Evolutionary conservation across 2,888 invertebrate genomes (phyloP), one percentile per base, ranked within the genome.

Genomic region (Portevinia maculata): DNA sequence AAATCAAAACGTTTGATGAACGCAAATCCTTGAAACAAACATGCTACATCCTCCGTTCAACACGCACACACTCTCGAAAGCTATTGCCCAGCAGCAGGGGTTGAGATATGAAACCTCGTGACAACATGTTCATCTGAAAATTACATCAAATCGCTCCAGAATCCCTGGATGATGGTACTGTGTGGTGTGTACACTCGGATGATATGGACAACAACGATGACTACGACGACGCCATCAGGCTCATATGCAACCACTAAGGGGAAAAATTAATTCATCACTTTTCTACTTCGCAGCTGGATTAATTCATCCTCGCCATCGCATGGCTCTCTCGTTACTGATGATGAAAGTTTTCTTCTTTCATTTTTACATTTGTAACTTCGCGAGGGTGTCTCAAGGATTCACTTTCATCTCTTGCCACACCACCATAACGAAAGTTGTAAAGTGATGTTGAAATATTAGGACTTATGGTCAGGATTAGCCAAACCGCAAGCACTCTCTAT

Each of bases 121-220:
- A 83, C 83, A 83, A 83, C 83, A 83, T 83, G 78, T 83, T 83
- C 83, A 83, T 83, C 83, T 78, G 71, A 73, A 83, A 83, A 83
- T 83, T 83, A 78, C 83, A 83, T 83, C 83, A 78, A 83, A 83
- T 83, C 83, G 83, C 78, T 83, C 65, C 78, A 78, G 50, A 78
- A 78, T 83, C 83, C 64, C 70, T 62, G 70, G 75, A 70, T 81
- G 70, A 76, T 76, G 39, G 39, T 3, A 13, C 60, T 41, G 28
- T 39, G 34, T 34, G 34, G 52, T 70, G 57, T 73, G 74, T 71
- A 59, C 65, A 76, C 75, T 64, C 41, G 76, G 64, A 52, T 65
- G 70, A 75, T 67, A 34, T 55, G 70, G 50, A 62, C 52, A 67
- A 75, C 60, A 65, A 52, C 67, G 46, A 44, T 46, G 52, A 69